Conservation (phyloP, 2,113 vertebrate genomes). For the Solea solea region DNA sequence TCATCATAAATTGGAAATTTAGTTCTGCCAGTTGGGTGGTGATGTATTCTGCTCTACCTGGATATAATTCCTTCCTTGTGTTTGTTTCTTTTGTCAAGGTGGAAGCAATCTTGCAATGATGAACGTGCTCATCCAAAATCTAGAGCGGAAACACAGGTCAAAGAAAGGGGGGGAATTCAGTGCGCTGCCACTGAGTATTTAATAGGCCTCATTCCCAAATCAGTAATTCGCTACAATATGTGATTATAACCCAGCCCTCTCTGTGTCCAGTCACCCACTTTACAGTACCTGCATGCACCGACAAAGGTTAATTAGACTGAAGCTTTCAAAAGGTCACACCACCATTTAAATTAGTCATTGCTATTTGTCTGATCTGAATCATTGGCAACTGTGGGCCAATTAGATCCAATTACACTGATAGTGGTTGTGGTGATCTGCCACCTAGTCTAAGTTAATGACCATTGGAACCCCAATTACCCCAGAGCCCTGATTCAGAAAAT, state of each 20-base stretch:
- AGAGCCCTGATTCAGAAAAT: conserved; percentile 49
- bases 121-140: too few species aligned
- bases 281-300: conserved; percentile 59
- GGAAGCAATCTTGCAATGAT: not conserved
- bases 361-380: conserved; percentile 80
- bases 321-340: conserved; percentile 73
- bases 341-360: conserved; percentile 72
- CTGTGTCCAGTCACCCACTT: conserved; percentile 45
- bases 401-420: conserved; percentile 81
- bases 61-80: not conserved
- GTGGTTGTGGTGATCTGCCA: conserved; percentile 62
- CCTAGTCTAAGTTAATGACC: conserved; percentile 71
- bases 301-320: conserved; percentile 79
- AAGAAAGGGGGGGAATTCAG: conserved; percentile 1
- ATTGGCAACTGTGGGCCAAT: conserved; percentile 73
- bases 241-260: conserved; percentile 43
- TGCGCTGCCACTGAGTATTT: not conserved
- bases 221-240: conserved; percentile 11
- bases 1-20: not conserved
- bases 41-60: not conserved
- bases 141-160: not conserved
- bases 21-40: not conserved
- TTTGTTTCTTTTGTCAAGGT: not conserved
- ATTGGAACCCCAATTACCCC: conserved; percentile 77
- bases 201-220: conserved; percentile 18